Evolutionary conservation across 2,888 invertebrate genomes (phyloP).

Genomic region (Julus scandinavius): DNA sequence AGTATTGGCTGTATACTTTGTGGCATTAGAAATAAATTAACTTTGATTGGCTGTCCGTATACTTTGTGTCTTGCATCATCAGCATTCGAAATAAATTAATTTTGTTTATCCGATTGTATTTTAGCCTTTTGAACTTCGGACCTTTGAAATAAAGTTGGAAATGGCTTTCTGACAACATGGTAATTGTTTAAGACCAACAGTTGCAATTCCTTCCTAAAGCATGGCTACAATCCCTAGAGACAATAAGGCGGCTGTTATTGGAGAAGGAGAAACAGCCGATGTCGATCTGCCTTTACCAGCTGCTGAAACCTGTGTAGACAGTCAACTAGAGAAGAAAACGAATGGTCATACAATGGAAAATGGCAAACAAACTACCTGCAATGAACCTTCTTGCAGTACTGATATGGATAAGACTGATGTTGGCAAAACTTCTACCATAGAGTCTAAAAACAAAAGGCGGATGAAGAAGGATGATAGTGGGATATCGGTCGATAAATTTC

Average conservation of each 20-base stretch:
- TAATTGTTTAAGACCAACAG: background rate
- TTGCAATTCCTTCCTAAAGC: background rate
- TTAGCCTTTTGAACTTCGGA: conserved; percentile 7
- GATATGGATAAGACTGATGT: background rate
- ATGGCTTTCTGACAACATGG: background rate
- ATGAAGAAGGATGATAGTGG: conserved; percentile 64
- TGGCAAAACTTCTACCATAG: background rate
- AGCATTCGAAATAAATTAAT: background rate
- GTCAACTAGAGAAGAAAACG: background rate
- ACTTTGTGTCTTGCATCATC: background rate
- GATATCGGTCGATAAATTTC: conserved; percentile 61
- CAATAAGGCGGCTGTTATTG: background rate
- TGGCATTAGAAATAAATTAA: background rate
- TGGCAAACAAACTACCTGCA: background rate
- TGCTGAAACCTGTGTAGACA: background rate
- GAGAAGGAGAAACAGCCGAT: background rate
- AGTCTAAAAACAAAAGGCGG: conserved; percentile 25
- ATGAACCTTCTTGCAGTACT: background rate
- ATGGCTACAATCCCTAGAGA: background rate
- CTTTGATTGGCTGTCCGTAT: background rate
- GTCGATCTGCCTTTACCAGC: background rate
- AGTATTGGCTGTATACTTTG: background rate
- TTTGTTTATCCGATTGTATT: background rate
- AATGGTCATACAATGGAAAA: background rate
- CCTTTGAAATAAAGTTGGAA: background rate